Base-by-base conservation (phyloP, 1,140 invertebrate species). In the Drosophila bipectinata region DNA sequence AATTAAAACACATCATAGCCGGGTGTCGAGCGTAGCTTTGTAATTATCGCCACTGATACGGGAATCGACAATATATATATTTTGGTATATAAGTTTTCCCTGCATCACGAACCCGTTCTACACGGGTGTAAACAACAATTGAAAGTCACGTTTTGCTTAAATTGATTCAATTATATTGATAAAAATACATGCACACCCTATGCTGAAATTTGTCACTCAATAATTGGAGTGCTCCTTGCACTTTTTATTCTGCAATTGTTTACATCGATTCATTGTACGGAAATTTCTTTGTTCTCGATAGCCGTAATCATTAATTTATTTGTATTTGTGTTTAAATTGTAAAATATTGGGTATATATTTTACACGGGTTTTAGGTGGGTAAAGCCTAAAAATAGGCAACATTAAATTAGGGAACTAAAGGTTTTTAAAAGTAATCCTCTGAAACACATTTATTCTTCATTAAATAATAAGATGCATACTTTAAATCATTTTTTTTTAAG, bases 41-140 rank as follows among this genome's bases (percentile, higher is more conserved):
- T 55, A 85, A 84, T 84, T 77, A 84, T 84, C 77, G 63, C 49
- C 68, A 55, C 34, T 77, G 73, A 81, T 81, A 87, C 45, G 49
- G 41, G 21, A n/a, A 34, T 52, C 61, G 55, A 37, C 30, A 41
- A 41, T 49, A 48, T 52, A 44, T 44, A 44, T 10, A 12, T 41
- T 12, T 3, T 41, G 3, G 4, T 41, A 18, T 49, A 62, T 48
- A 39, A 45, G 3, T 37, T 52, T 21, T 28, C 37, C 18, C 3
- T 59, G 44, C 72, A 30, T 53, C 34, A 37, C 45, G 10, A 54
- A 30, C 39, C 37, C 56, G 34, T 28, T 57, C 49, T 41, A 58
- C 37, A 69, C 48, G 34, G 55, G 63, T 69, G 77, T 60, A 30
- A 60, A 63, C 57, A 58, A 34, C 61, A 73, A 73, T 79, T 79